Evolutionary conservation across 2,797 vertebrate species (phyloP).

Genomic region (Mus caroli): DNA sequence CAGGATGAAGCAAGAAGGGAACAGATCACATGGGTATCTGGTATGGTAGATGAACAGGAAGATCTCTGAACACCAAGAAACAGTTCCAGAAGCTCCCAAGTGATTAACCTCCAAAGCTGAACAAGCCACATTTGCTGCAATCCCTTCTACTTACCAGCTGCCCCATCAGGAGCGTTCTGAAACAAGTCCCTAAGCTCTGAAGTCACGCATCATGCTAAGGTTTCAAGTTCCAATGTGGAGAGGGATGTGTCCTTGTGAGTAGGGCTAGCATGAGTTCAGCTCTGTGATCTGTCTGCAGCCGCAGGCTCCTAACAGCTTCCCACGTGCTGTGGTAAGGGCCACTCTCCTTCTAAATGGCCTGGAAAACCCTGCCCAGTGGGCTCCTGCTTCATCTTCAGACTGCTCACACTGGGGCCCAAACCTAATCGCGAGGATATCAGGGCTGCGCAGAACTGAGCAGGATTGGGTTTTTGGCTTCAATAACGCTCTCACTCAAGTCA

Average conservation of each 20-base stretch:
- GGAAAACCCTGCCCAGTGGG: not conserved
- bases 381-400: not conserved
- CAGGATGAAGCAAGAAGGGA: not conserved
- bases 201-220: not conserved
- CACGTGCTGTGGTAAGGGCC: not conserved
- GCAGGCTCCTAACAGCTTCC: not conserved
- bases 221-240: not conserved
- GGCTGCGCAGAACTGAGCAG: no score
- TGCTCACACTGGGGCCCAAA: not conserved
- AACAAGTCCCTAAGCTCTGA: not conserved
- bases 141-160: not conserved
- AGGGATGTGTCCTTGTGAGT: not conserved
- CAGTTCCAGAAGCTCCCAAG: not conserved
- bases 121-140: not conserved
- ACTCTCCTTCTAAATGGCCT: not conserved
- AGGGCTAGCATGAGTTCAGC: not conserved
- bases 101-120: not conserved
- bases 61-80: not conserved
- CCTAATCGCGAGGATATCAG: not conserved
- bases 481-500: not conserved
- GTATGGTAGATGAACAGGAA: not conserved
- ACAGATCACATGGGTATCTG: not conserved
- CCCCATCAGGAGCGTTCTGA: not conserved
- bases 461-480: not conserved
- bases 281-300: not conserved